These are phyloP conservation scores for Fragum whitleyi DNA, from an alignment of 2,888 invertebrate species.

Conservation along the genomic window DNA sequence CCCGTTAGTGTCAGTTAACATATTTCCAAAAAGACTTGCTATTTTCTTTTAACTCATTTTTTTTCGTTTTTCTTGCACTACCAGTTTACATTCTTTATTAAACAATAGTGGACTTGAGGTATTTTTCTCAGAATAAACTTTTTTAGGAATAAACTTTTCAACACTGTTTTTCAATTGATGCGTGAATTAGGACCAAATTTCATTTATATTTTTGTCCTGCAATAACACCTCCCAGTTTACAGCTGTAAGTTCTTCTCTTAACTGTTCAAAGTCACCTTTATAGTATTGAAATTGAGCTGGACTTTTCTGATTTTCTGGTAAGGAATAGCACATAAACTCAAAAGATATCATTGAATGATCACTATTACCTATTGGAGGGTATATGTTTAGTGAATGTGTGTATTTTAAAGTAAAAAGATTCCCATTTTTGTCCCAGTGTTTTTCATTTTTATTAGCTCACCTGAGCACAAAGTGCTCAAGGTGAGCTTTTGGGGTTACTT, in stretches of 20 bases:
- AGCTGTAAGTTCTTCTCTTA: not conserved
- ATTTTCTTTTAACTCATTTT: not conserved
- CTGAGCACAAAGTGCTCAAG: no score
- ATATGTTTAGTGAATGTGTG: no score
- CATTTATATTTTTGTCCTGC: not conserved
- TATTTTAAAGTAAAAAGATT: no score
- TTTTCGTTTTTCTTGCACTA: no score
- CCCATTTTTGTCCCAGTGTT: no score
- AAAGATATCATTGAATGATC: not conserved
- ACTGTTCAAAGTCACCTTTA: not conserved
- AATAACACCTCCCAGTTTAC: not conserved
- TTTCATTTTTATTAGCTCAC: no score
- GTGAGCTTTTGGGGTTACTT: no score
- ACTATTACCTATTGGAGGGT: not conserved
- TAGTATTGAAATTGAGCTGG: not conserved
- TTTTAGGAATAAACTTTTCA: not conserved
- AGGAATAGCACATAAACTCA: not conserved
- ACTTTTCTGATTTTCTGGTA: not conserved
- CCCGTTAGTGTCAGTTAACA: not conserved
- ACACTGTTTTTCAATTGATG: not conserved
- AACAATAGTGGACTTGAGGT: no score
- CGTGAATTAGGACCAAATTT: not conserved
- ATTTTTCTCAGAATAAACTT: no score
- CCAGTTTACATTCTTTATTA: no score
- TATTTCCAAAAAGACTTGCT: not conserved